Conservation (phyloP, 23 tunicate species). For the Ciona savignyi region DNA sequence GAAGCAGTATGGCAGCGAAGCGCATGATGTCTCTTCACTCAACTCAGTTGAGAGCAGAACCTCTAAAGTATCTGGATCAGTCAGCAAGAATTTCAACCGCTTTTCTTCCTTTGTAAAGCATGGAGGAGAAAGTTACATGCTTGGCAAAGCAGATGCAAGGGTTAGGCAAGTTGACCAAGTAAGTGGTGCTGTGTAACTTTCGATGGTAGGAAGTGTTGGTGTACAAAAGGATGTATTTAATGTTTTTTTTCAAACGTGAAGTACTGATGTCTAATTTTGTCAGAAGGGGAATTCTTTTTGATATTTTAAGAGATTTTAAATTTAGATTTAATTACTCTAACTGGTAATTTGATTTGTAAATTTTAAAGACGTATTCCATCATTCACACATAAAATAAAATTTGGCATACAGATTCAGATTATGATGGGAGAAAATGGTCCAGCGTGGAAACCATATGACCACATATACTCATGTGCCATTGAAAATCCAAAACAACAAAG, state of each 20-base stretch:
- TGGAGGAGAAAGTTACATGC: conserved; percentile 81
- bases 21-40: conserved; percentile 40
- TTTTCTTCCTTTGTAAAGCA: conserved; percentile 86
- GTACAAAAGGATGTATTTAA: too few relatives aligned
- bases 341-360: too few relatives aligned
- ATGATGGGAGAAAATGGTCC: conserved; percentile 29
- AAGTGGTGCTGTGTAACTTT: too few relatives aligned
- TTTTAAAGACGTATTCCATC: too few relatives aligned
- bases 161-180: conserved; percentile 84
- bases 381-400: too few relatives aligned
- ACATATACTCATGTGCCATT: conserved; percentile 53
- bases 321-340: too few relatives aligned
- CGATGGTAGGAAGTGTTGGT: too few relatives aligned
- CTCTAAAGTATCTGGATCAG: conserved; percentile 47
- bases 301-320: too few relatives aligned
- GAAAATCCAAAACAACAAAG: conserved; percentile 82
- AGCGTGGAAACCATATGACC: conserved; percentile 42
- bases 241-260: too few relatives aligned
- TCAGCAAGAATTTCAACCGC: conserved; percentile 74
- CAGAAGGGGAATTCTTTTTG: too few relatives aligned
- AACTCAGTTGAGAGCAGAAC: conserved; percentile 49
- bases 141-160: conserved; percentile 91
- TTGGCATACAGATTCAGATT: conserved; percentile 47
- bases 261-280: too few relatives aligned
- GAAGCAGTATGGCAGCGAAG: conserved; percentile 54